Evolutionary conservation across 2,888 invertebrate genomes (phyloP).

Genomic region (Criorhina ranunculi): DNA sequence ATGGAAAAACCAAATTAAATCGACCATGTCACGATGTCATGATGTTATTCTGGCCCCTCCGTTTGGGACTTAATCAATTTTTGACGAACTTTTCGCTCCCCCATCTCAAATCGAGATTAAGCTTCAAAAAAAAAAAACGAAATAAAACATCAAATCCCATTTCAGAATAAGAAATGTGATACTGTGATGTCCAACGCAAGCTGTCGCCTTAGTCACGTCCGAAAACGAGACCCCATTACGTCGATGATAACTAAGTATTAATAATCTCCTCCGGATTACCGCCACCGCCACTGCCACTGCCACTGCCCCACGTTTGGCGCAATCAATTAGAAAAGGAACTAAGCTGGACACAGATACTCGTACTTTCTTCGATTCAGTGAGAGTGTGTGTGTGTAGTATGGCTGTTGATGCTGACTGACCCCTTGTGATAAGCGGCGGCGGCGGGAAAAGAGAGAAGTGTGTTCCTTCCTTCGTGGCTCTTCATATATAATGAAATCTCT

Average conservation of each 20-base stretch:
- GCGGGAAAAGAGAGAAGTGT: neutral
- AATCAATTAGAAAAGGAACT: slow-evolving; percentile 55
- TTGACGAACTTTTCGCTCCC: slow-evolving; percentile 46
- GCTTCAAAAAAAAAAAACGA: neutral
- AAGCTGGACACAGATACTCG: slow-evolving; percentile 11
- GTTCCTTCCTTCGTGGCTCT: neutral
- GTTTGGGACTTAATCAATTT: slow-evolving; percentile 43
- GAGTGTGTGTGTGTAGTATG: too few relatives aligned
- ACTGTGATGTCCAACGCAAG: slow-evolving; percentile 34
- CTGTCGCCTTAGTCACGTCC: slow-evolving; percentile 56
- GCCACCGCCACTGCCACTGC: slow-evolving; percentile 43
- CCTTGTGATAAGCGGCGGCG: slow-evolving; percentile 36
- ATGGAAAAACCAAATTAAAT: slow-evolving; percentile 21
- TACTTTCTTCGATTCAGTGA: too few relatives aligned
- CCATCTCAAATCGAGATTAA: slow-evolving; percentile 4
- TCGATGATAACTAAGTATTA: slow-evolving; percentile 53
- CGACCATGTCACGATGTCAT: slow-evolving; percentile 25
- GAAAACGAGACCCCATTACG: slow-evolving; percentile 34
- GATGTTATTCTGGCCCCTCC: neutral
- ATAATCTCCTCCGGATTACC: slow-evolving; percentile 61
- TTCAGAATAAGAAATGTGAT: slow-evolving; percentile 30
- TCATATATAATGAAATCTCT: slow-evolving; percentile 24
- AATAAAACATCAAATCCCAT: slow-evolving; percentile 10
- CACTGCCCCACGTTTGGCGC: slow-evolving; percentile 43
- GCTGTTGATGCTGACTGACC: slow-evolving; percentile 18